Conservation (phyloP, 1,140 invertebrate genomes). For the Doryteuthis pealeii region DNA sequence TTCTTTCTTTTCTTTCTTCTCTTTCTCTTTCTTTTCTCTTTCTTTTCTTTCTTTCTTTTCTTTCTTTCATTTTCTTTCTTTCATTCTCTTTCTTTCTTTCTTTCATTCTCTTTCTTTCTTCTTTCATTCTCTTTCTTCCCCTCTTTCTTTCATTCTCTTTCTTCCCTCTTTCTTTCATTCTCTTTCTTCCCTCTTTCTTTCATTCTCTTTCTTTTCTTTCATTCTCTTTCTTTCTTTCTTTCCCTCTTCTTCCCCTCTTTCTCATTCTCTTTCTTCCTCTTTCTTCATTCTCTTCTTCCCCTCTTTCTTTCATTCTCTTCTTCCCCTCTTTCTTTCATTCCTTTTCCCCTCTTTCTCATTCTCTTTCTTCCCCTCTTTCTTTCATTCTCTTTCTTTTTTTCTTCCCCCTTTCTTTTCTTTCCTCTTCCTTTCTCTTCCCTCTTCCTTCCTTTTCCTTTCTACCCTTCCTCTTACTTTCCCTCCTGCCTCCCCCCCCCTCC, state of each 20-base stretch:
- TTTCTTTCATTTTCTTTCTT: too few species aligned
- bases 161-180: too few species aligned
- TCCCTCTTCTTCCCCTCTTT: neutral
- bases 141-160: too few species aligned
- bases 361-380: neutral
- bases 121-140: too few species aligned
- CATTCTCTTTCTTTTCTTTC: too few species aligned
- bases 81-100: too few species aligned
- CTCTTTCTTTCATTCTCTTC: neutral
- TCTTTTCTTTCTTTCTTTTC: too few species aligned
- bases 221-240: too few species aligned
- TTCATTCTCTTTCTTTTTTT: neutral
- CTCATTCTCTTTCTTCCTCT: neutral
- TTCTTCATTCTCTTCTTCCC: neutral
- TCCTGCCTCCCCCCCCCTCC: neutral
- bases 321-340: neutral
- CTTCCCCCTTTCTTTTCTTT: neutral
- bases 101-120: too few species aligned
- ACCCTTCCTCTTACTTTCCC: neutral
- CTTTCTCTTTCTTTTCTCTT: too few species aligned
- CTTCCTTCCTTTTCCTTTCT: neutral
- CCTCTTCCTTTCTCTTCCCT: neutral
- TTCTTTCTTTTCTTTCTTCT: too few species aligned
- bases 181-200: too few species aligned
- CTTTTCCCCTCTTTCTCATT: neutral